Percentiles rank a stretch among this genome's conserved stretches.
These are phyloP conservation scores for Tiliqua scincoides DNA, from an alignment of 2,113 vertebrate genomes.

Conservation along the genomic window DNA sequence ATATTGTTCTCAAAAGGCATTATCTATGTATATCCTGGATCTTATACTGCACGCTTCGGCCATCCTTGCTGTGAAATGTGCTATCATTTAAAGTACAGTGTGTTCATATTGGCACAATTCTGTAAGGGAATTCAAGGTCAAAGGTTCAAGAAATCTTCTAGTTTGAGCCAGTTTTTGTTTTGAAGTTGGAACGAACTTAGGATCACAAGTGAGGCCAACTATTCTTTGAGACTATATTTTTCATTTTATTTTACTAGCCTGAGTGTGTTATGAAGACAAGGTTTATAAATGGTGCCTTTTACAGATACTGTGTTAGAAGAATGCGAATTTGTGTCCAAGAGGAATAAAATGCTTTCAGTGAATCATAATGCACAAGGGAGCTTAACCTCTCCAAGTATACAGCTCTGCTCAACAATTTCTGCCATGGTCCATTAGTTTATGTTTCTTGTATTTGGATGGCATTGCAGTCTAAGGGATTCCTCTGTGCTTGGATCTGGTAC, in stretches of 20 bases:
- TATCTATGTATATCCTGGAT: not conserved
- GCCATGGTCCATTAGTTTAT: not conserved
- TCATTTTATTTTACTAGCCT: constrained; percentile 20
- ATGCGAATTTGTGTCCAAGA: constrained; percentile 10
- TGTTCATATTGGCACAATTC: not conserved
- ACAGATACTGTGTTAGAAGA: constrained; percentile 10
- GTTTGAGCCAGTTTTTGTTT: not conserved
- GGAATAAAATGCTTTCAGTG: constrained; percentile 10
- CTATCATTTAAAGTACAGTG: not conserved
- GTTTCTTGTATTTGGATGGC: not conserved
- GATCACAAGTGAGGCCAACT: rapidly evolving
- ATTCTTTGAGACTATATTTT: not conserved
- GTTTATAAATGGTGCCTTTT: constrained; percentile 22
- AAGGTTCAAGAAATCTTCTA: constrained; percentile 4
- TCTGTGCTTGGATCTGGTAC: not conserved
- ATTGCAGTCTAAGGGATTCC: not conserved
- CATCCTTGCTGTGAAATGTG: not conserved
- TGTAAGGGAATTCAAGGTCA: not conserved
- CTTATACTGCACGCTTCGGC: not conserved
- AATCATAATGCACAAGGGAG: not conserved
- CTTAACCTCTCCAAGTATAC: not conserved
- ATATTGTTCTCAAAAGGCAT: not conserved
- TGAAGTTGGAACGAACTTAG: not conserved
- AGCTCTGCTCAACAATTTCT: not conserved
- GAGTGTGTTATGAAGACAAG: constrained; percentile 1